Evolutionary conservation across 2,113 vertebrate species (phyloP).

Genomic region (Equus przewalskii): DNA sequence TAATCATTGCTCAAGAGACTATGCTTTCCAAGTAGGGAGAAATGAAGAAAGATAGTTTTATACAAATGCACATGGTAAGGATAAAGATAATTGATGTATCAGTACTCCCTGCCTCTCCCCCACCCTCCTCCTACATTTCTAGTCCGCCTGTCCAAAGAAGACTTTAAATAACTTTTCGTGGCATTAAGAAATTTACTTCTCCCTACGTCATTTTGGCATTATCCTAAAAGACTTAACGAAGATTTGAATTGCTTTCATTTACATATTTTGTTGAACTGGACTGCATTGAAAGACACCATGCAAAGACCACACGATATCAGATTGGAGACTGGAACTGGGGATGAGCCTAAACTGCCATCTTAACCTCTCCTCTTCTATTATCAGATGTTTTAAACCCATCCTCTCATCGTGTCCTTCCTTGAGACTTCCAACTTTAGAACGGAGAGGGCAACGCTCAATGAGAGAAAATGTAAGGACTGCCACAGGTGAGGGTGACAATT

Average conservation of each 20-base stretch:
- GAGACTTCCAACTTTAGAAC: background rate
- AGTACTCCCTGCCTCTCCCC: background rate
- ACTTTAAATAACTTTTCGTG: background rate
- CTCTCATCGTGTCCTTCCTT: background rate
- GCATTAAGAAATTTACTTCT: background rate
- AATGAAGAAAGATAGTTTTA: background rate
- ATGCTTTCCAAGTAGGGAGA: background rate
- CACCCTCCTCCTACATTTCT: background rate
- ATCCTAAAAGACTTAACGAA: background rate
- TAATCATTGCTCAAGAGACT: background rate
- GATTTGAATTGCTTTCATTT: background rate
- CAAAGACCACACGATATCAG: background rate
- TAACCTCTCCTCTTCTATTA: background rate
- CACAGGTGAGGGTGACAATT: background rate
- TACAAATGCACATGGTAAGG: background rate
- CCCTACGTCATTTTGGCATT: background rate
- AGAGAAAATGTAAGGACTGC: background rate
- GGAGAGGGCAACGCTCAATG: background rate
- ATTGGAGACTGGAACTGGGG: background rate
- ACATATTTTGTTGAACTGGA: background rate
- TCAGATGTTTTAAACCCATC: background rate
- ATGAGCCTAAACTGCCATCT: background rate
- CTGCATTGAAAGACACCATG: background rate
- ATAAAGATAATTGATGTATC: background rate
- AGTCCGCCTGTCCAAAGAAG: background rate